Percentiles rank a stretch among this genome's conserved stretches.
These are phyloP conservation scores for Pantherophis vulpinus DNA, from an alignment of 2,797 vertebrate genomes.

Conservation along the genomic window DNA sequence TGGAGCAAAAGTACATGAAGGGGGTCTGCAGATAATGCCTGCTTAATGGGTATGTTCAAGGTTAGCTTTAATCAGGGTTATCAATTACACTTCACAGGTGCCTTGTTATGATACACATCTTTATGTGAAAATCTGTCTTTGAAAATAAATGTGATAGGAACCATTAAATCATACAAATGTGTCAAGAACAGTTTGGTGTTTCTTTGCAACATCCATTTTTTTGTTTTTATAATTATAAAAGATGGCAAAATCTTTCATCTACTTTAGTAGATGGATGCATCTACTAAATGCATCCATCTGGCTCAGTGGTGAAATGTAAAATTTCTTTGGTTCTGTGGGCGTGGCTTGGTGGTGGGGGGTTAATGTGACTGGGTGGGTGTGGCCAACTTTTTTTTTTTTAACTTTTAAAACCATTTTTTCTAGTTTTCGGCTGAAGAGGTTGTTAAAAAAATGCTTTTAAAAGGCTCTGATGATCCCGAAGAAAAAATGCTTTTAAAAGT, in stretches of 20 bases:
- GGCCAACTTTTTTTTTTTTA: too few relatives aligned
- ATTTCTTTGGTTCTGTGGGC: too few relatives aligned
- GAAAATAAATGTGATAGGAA: constrained; percentile 16
- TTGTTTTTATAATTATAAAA: constrained; percentile 23
- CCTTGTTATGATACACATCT: background rate
- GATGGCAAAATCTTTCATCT: background rate
- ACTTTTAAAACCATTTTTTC: too few relatives aligned
- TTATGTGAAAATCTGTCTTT: constrained; percentile 11
- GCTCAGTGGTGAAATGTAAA: too few relatives aligned
- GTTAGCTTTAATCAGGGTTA: constrained; percentile 24
- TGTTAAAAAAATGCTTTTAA: too few relatives aligned
- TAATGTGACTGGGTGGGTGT: too few relatives aligned
- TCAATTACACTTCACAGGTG: constrained; percentile 4
- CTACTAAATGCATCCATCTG: too few relatives aligned
- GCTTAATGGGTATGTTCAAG: constrained; percentile 40
- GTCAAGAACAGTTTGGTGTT: background rate
- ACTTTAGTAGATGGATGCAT: too few relatives aligned
- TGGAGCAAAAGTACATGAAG: constrained; percentile 52
- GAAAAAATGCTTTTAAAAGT: too few relatives aligned
- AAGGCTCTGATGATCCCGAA: too few relatives aligned
- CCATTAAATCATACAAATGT: constrained; percentile 30
- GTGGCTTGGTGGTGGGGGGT: too few relatives aligned
- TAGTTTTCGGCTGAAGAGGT: too few relatives aligned
- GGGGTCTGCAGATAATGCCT: constrained; percentile 60
- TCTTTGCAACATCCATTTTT: constrained; percentile 15